Evolutionary conservation across 2,797 vertebrate genomes (phyloP).

Genomic region (Mallotus villosus): DNA sequence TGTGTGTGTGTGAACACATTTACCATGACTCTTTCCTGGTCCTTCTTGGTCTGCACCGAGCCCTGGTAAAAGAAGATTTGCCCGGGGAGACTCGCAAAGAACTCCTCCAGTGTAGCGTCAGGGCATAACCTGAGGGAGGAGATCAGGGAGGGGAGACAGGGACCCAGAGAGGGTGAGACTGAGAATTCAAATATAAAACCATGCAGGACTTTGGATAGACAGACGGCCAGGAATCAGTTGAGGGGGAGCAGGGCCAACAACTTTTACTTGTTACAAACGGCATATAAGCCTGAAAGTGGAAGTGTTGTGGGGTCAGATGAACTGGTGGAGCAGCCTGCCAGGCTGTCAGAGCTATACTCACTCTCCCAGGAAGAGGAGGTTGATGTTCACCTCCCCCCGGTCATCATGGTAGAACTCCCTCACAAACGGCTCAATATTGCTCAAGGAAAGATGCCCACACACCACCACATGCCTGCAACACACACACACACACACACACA

Average conservation of each 20-base stretch:
- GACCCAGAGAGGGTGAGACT: neutral
- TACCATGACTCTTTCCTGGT: constrained; percentile 25
- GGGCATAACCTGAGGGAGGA: constrained; percentile 16
- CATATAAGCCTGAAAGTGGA: neutral
- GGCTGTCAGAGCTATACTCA: constrained; percentile 46
- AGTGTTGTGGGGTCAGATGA: no score
- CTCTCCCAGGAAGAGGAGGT: constrained; percentile 70
- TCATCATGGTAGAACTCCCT: constrained; percentile 57
- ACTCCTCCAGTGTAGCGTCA: constrained; percentile 57
- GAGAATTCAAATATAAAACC: neutral
- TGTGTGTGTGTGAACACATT: no score
- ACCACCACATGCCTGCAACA: constrained; percentile 63
- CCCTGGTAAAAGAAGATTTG: constrained; percentile 55
- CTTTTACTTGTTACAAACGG: no score
- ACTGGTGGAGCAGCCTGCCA: no score
- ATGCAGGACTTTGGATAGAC: neutral
- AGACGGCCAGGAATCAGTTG: neutral
- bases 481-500: neutral
- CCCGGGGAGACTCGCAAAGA: constrained; percentile 46
- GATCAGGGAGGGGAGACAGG: no score
- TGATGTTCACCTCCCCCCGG: constrained; percentile 46
- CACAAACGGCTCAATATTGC: constrained; percentile 65
- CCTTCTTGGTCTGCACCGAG: constrained; percentile 51
- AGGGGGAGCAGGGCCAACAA: neutral
- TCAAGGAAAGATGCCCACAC: constrained; percentile 62